Base-by-base conservation (phyloP, 37 sponge, comb jelly and placozoan genomes). In the Hexactinellida sp. region DNA sequence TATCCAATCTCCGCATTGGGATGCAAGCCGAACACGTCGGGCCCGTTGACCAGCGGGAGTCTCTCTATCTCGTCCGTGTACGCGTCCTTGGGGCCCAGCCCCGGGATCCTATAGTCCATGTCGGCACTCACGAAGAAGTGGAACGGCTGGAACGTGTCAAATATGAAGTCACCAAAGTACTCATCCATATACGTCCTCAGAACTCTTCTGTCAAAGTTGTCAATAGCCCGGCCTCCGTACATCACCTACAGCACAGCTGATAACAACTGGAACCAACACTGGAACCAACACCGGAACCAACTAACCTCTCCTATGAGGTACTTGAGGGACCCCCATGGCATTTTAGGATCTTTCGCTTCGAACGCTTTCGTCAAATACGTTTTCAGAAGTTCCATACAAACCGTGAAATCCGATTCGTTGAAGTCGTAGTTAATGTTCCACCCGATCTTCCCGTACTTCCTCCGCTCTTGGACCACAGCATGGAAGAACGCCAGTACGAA, bases 161-260 rank as follows among this genome's bases (percentile, higher is more conserved):
- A 98, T 32, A 98, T 98, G 86, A 98, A 98, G 88, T 98, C 99
- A 83, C 99, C 99, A 94, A 98, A 95, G 89, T 98, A 98, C 55
- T 98, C 99, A 41, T 98, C 96, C 99, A 98, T 98, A 90, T 98
- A 98, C 16, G 92, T 98, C 86, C 86, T 98, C 83, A 98, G 94
- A 36, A 98, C 91, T 25, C 99, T 86, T 9, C 99, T 83, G 51
- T 98, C 99, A 90, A 95, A 98, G 82, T 95, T 93, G 84, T 98
- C 99, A 84, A 98, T 98, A 34, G 96, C 99, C 84, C 99, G 76
- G 0, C 99, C 99, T 34, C 99, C 99, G 84, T 98, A 98, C 99
- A 98, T 98, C 76, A 98, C 94, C 94, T 94, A 84, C 28, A 54
- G 19, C 83, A 10, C 32, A 63, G 84, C 24, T 83, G 84, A 32